Evolutionary conservation across 2,113 vertebrate species (phyloP).

Genomic region (Dicentrarchus labrax): DNA sequence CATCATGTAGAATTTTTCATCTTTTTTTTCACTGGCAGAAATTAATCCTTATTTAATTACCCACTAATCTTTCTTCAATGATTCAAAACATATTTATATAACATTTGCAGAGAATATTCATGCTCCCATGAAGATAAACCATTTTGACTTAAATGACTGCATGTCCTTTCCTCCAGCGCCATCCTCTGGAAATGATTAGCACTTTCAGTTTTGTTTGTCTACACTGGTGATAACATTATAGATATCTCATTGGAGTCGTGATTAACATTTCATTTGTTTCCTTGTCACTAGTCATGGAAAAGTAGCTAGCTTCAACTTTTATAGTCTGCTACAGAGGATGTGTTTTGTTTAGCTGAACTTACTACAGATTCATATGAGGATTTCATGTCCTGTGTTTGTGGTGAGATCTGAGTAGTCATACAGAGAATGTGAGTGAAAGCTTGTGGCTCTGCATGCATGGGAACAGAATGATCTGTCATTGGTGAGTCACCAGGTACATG

Average conservation of each 20-base stretch:
- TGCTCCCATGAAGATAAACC: slow-evolving; percentile 36
- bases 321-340: neutral
- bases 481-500: slow-evolving; percentile 42
- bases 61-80: neutral
- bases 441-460: slow-evolving; percentile 23
- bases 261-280: neutral
- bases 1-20: neutral
- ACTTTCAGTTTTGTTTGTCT: slow-evolving; percentile 26
- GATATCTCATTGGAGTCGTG: neutral
- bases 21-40: neutral
- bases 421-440: neutral
- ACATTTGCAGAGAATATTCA: neutral
- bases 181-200: slow-evolving; percentile 40
- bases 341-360: neutral
- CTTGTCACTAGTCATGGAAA: neutral
- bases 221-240: neutral
- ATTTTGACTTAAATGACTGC: neutral
- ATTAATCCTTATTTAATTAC: neutral
- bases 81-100: neutral
- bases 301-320: neutral
- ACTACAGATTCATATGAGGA: neutral
- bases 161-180: slow-evolving; percentile 47
- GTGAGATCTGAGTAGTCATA: neutral
- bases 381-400: neutral
- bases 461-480: slow-evolving; percentile 10